Evolutionary conservation across 2,797 vertebrate species (phyloP).

Genomic region (Chloroceryle inda): DNA sequence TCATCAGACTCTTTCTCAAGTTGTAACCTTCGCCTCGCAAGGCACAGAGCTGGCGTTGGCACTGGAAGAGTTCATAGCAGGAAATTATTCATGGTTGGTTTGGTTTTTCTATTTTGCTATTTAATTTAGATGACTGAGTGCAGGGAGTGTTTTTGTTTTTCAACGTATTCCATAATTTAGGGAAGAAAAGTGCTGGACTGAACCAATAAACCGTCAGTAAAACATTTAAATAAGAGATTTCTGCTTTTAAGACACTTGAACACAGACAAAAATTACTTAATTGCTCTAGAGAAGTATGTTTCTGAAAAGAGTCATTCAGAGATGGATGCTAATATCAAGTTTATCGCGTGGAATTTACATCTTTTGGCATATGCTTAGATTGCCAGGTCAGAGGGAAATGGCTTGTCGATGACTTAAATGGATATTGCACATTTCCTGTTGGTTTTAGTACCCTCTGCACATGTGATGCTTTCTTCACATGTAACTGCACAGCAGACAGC

Average conservation of each 20-base stretch:
- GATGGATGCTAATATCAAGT: neutral
- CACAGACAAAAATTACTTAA: neutral
- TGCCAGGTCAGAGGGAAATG: neutral
- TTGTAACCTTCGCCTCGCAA: neutral
- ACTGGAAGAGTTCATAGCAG: neutral
- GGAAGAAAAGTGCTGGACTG: neutral
- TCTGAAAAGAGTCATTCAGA: neutral
- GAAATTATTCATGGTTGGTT: neutral
- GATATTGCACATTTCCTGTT: neutral
- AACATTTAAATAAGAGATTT: neutral
- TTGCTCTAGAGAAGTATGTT: neutral
- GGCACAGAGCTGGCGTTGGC: neutral
- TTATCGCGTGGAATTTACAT: neutral
- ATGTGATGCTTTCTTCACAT: neutral
- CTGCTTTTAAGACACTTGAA: neutral
- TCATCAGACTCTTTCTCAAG: neutral
- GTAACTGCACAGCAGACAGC: neutral
- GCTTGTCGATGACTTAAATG: neutral
- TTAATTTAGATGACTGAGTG: neutral
- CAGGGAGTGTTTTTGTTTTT: neutral
- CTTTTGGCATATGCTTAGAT: neutral
- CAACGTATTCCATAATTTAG: neutral
- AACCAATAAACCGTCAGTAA: neutral
- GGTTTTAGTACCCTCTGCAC: neutral
- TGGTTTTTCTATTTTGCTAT: neutral